Percentiles rank a stretch among this genome's conserved stretches.
phyloP scores from a whole-genome alignment of 2,113 vertebrate genomes.

The Odontophorus gujanensis region DNA sequence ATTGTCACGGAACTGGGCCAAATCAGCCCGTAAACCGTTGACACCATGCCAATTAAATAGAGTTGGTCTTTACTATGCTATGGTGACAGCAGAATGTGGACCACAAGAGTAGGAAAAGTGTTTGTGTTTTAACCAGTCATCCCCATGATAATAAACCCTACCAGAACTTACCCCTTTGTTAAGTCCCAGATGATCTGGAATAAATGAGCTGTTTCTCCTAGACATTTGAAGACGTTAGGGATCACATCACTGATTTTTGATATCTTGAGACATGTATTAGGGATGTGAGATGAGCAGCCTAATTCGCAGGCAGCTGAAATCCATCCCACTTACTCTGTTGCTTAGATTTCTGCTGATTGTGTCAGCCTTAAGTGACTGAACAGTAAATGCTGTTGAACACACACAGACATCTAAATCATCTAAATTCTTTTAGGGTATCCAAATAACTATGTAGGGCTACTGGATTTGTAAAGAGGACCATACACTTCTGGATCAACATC shows the following conservation, averaged over 20 bases:
- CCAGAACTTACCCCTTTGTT: neutral
- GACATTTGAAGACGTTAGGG: neutral
- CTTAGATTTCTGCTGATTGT: neutral
- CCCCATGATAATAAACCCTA: neutral
- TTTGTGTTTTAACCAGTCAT: neutral
- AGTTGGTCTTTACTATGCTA: neutral
- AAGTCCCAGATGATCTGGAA: neutral
- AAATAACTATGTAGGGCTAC: neutral
- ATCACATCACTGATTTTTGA: neutral
- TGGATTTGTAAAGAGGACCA: neutral
- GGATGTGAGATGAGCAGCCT: neutral
- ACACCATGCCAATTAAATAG: neutral
- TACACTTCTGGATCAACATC: neutral
- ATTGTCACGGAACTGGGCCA: no score
- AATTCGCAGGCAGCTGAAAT: neutral
- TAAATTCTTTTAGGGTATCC: no score
- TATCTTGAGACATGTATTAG: neutral
- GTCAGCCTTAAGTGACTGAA: fast-evolving
- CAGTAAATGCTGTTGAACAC: neutral
- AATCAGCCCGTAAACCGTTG: no score
- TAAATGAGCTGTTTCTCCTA: neutral
- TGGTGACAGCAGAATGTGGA: neutral
- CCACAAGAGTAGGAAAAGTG: neutral
- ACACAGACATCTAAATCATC: neutral
- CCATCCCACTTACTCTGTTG: neutral